phyloP scores from a whole-genome alignment of 2,888 invertebrate genomes.

The Cotesia congregata region DNA sequence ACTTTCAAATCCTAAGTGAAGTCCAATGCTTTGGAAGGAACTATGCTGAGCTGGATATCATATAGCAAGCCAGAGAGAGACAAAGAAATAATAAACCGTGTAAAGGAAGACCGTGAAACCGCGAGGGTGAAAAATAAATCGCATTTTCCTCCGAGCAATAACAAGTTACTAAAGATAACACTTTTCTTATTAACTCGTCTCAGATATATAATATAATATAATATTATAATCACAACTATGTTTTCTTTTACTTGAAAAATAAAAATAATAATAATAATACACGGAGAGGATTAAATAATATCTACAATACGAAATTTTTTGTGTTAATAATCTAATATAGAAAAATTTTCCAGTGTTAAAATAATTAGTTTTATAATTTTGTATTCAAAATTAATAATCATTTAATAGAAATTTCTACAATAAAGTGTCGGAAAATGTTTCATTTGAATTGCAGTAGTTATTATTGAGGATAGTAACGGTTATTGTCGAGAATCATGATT shows the following conservation, averaged over 20 bases:
- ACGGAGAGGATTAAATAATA: too few species aligned
- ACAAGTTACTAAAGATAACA: constrained; percentile 32
- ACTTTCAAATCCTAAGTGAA: constrained; percentile 36
- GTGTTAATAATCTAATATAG: too few species aligned
- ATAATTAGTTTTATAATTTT: too few species aligned
- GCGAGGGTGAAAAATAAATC: constrained; percentile 40
- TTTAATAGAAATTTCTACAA: too few species aligned
- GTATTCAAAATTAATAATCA: too few species aligned
- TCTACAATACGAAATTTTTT: too few species aligned
- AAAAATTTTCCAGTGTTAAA: too few species aligned
- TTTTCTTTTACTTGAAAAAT: neutral
- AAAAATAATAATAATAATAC: constrained; percentile 13
- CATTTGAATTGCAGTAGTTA: too few species aligned
- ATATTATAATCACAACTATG: neutral
- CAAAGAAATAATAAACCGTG: neutral
- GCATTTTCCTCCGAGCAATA: constrained; percentile 16
- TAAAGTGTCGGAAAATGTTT: too few species aligned
- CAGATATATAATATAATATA: too few species aligned
- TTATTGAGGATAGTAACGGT: too few species aligned
- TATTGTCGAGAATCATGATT: too few species aligned
- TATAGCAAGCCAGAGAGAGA: constrained; percentile 22
- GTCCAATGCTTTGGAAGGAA: constrained; percentile 27
- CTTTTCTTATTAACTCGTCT: neutral
- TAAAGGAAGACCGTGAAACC: neutral
- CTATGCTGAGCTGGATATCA: constrained; percentile 24